phyloP scores from a whole-genome alignment of 2,888 invertebrate species.

The Drosophila anceps region DNA sequence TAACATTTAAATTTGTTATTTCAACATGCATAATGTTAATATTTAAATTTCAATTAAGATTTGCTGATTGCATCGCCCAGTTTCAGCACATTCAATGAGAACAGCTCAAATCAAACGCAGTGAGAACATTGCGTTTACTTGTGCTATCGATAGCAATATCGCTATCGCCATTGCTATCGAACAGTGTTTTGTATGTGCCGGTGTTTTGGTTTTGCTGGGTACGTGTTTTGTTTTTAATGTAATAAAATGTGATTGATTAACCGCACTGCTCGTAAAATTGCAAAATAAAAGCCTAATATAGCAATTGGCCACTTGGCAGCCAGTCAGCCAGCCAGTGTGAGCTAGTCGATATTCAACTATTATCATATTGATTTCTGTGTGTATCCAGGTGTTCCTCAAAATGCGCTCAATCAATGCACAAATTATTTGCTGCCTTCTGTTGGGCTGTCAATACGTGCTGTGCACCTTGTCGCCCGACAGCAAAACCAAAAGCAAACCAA shows the following conservation, averaged over 20 bases:
- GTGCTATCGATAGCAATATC: conserved; percentile 4
- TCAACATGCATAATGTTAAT: background rate
- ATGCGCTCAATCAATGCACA: conserved; percentile 36
- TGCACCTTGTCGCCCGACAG: conserved; percentile 78
- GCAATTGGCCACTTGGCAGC: background rate
- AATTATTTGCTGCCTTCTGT: conserved; percentile 30
- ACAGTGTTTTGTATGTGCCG: conserved; percentile 13
- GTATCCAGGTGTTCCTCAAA: conserved; percentile 3
- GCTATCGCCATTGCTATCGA: conserved; percentile 16
- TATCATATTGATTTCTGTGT: background rate
- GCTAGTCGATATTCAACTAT: background rate
- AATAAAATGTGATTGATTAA: conserved; percentile 12
- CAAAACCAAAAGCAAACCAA: conserved; percentile 75
- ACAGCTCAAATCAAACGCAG: background rate
- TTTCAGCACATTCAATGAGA: background rate
- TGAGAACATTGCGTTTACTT: background rate
- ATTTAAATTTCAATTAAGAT: background rate
- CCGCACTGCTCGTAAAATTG: background rate
- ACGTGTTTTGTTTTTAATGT: conserved; percentile 15
- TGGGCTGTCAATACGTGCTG: conserved; percentile 28
- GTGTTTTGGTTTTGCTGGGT: conserved; percentile 25
- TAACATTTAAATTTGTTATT: too few relatives aligned
- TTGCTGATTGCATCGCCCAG: background rate
- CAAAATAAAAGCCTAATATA: background rate
- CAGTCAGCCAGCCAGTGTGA: background rate